Conservation (phyloP, 1,140 invertebrate genomes). For the Drosophila ambigua region DNA sequence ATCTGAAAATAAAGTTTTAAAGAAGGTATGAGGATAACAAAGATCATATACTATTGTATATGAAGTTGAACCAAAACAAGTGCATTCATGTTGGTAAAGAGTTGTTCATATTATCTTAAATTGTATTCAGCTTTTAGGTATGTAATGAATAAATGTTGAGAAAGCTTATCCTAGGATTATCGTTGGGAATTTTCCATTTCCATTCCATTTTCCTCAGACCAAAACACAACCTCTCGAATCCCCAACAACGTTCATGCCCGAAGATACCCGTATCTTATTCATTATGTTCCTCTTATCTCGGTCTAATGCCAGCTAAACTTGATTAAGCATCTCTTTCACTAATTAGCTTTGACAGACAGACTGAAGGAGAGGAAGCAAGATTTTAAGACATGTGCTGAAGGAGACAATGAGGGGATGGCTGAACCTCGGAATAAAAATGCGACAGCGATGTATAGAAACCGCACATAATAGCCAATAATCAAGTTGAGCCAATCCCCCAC, state of each 20-base stretch:
- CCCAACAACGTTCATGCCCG: neutral
- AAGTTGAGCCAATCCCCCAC: slow-evolving; percentile 42
- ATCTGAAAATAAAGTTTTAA: too few species aligned
- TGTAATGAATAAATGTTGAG: too few species aligned
- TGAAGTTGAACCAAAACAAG: too few species aligned
- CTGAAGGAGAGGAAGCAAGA: neutral
- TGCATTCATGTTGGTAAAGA: too few species aligned
- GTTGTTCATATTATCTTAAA: too few species aligned
- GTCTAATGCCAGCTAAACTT: slow-evolving; percentile 42
- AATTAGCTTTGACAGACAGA: slow-evolving; percentile 38
- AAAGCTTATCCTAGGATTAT: too few species aligned
- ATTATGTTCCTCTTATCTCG: slow-evolving; percentile 23
- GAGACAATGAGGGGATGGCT: slow-evolving; percentile 16
- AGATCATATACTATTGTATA: too few species aligned
- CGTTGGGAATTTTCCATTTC: too few species aligned
- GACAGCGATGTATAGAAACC: slow-evolving; percentile 43
- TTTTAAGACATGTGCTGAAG: slow-evolving; percentile 1
- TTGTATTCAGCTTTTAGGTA: too few species aligned
- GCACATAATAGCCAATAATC: slow-evolving; percentile 76
- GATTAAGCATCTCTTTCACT: slow-evolving; percentile 52
- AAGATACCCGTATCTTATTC: slow-evolving; percentile 31
- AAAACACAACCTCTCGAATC: slow-evolving; percentile 8
- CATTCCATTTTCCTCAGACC: too few species aligned
- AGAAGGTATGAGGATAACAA: too few species aligned
- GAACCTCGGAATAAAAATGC: slow-evolving; percentile 22